Percentiles rank a stretch among this genome's conserved stretches.
These are phyloP conservation scores for Scomber scombrus DNA, from an alignment of 2,113 vertebrate species.

Conservation along the genomic window DNA sequence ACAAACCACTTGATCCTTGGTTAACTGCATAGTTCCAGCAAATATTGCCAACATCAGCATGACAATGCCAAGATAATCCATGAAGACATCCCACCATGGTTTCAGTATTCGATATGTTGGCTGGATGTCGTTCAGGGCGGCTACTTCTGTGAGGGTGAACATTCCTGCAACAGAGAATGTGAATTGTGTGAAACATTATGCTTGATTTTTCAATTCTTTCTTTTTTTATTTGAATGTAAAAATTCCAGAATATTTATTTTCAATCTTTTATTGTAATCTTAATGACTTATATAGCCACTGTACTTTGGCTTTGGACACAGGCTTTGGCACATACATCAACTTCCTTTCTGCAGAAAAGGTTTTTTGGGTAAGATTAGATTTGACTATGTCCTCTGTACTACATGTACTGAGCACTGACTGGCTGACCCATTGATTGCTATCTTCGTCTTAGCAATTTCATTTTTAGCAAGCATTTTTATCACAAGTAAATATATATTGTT, in stretches of 20 bases:
- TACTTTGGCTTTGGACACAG: not conserved
- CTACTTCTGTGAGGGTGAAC: constrained; percentile 99
- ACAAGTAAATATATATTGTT: not conserved
- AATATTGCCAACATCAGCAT: constrained; percentile 99
- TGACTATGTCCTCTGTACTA: too few relatives aligned
- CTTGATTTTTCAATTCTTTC: not conserved
- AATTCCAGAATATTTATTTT: too few relatives aligned
- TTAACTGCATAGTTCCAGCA: constrained; percentile 98
- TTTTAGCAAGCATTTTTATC: not conserved
- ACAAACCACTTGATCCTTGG: constrained; percentile 98
- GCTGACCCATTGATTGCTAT: not conserved
- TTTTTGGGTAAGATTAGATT: not conserved
- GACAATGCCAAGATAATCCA: constrained; percentile 98
- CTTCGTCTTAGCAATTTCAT: not conserved
- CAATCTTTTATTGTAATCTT: too few relatives aligned
- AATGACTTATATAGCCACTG: not conserved
- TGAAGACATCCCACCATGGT: constrained; percentile 99
- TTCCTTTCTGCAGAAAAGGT: not conserved
- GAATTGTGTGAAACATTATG: not conserved
- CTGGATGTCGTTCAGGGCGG: constrained; percentile 97
- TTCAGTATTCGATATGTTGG: constrained; percentile 98
- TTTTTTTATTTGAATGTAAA: too few relatives aligned
- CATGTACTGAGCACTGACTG: too few relatives aligned
- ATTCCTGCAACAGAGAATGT: constrained; percentile 90
- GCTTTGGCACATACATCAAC: not conserved